These are phyloP conservation scores for Chaetodon trifasciatus DNA, from an alignment of 2,797 vertebrate species.

Conservation along the genomic window DNA sequence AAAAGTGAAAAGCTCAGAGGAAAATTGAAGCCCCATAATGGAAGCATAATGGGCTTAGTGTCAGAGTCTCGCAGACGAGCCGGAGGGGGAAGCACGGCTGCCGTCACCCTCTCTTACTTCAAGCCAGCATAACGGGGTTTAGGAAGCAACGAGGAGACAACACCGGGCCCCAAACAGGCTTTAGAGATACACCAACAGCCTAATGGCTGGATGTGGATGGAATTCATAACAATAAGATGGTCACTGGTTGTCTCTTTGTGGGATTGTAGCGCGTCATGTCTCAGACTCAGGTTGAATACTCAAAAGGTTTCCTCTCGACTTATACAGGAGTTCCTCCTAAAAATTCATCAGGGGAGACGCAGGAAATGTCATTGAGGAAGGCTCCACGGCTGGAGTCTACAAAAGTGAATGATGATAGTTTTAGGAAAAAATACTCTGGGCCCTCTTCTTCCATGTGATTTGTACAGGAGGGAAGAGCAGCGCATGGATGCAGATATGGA, in stretches of 20 bases:
- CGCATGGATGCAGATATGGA: slow-evolving; percentile 43
- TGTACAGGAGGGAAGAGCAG: slow-evolving; percentile 33
- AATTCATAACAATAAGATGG: slow-evolving; percentile 76
- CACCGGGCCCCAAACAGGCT: slow-evolving; percentile 78
- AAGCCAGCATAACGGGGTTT: slow-evolving; percentile 74
- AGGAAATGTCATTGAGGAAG: slow-evolving; percentile 41
- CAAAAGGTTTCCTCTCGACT: slow-evolving; percentile 63
- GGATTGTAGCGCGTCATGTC: slow-evolving; percentile 70
- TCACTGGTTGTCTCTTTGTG: slow-evolving; percentile 71
- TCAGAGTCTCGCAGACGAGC: slow-evolving; percentile 84
- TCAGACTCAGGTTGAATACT: slow-evolving; percentile 75
- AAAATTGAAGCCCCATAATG: slow-evolving; percentile 88
- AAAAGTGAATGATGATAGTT: slow-evolving; percentile 52
- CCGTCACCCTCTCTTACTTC: slow-evolving; percentile 83
- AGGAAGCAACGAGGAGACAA: slow-evolving; percentile 78
- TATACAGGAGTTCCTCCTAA: slow-evolving; percentile 38
- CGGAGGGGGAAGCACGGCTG: slow-evolving; percentile 67
- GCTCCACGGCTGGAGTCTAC: slow-evolving; percentile 26
- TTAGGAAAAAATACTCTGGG: neutral
- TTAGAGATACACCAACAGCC: slow-evolving; percentile 75
- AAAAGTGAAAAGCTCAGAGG: slow-evolving; percentile 84
- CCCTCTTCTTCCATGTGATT: slow-evolving; percentile 27
- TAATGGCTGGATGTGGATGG: slow-evolving; percentile 79
- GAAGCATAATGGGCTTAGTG: slow-evolving; percentile 89
- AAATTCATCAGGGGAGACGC: slow-evolving; percentile 51